These are phyloP conservation scores for Turritopsis rubra DNA, from an alignment of 30 jellyfish, hydroid and myxozoan species.

Conservation along the genomic window DNA sequence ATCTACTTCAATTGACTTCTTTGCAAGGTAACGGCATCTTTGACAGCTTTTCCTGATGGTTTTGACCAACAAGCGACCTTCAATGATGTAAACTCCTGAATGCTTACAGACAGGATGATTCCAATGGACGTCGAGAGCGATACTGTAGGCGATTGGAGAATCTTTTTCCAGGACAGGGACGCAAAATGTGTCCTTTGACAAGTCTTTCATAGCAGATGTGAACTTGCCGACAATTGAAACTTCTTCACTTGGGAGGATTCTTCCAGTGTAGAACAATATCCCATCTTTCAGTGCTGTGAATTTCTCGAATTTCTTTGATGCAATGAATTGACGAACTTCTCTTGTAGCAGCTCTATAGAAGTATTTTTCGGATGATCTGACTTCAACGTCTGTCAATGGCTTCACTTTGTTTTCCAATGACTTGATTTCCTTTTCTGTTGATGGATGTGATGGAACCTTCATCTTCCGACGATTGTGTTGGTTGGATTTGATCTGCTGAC, in stretches of 20 bases:
- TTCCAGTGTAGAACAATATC: neutral
- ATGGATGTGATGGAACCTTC: too few relatives aligned
- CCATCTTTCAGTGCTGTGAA: neutral
- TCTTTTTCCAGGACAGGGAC: conserved; percentile 10
- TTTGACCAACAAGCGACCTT: neutral
- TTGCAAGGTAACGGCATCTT: neutral
- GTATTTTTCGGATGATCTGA: too few relatives aligned
- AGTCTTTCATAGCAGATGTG: neutral
- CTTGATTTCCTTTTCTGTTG: too few relatives aligned
- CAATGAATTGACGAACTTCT: neutral
- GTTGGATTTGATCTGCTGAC: too few relatives aligned
- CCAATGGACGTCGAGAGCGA: neutral
- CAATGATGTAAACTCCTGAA: neutral
- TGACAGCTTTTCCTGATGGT: neutral
- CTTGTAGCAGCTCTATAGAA: neutral
- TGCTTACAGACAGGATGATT: too few relatives aligned
- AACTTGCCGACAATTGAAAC: conserved; percentile 7
- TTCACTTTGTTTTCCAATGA: too few relatives aligned
- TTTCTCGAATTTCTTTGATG: neutral
- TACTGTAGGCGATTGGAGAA: neutral
- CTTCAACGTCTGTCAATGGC: too few relatives aligned
- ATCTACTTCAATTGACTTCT: neutral
- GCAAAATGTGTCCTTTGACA: neutral
- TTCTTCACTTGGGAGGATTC: neutral
- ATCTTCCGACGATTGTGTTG: too few relatives aligned